A percentile compares a stretch with the other conserved stretches of the same genome.
Conservation (phyloP, 2,888 invertebrate species). For the Charanyca ferruginea region DNA sequence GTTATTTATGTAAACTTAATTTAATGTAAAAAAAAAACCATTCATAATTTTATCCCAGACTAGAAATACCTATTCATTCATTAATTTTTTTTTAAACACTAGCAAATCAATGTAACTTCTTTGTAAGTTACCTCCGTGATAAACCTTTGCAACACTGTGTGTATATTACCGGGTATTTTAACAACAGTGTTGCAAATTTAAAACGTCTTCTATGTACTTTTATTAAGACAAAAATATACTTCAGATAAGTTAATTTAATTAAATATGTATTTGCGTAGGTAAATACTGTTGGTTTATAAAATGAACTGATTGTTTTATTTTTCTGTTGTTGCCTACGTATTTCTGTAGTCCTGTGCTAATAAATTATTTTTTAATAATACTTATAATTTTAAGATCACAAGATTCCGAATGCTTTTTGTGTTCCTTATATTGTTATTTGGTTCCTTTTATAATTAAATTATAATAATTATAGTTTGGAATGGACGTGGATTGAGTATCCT, state of each 20-base stretch:
- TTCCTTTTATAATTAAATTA: constrained; percentile 74
- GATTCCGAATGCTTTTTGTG: constrained; percentile 72
- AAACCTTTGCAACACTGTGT: constrained; percentile 25
- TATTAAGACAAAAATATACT: constrained; percentile 2
- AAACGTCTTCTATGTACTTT: constrained; percentile 8
- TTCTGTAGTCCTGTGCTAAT: constrained; percentile 65
- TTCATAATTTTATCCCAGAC: constrained; percentile 35
- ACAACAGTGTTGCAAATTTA: constrained; percentile 37
- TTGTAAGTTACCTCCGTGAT: not conserved
- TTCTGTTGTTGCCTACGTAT: constrained; percentile 59
- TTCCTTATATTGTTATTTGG: constrained; percentile 79
- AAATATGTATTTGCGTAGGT: constrained; percentile 9
- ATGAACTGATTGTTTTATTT: constrained; percentile 76
- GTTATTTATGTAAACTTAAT: constrained; percentile 77
- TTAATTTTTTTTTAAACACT: not conserved
- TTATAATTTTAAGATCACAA: constrained; percentile 66
- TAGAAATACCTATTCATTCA: not conserved
- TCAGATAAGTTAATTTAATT: constrained; percentile 22
- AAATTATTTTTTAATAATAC: constrained; percentile 73
- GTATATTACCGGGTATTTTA: constrained; percentile 25
- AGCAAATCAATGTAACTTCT: not conserved
- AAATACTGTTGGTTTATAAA: constrained; percentile 65
- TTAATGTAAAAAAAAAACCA: constrained; percentile 52
- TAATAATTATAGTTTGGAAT: constrained; percentile 63
- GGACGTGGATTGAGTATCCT: constrained; percentile 66